phyloP scores from a whole-genome alignment of 2,888 invertebrate genomes.

The Nudaria mundana region DNA sequence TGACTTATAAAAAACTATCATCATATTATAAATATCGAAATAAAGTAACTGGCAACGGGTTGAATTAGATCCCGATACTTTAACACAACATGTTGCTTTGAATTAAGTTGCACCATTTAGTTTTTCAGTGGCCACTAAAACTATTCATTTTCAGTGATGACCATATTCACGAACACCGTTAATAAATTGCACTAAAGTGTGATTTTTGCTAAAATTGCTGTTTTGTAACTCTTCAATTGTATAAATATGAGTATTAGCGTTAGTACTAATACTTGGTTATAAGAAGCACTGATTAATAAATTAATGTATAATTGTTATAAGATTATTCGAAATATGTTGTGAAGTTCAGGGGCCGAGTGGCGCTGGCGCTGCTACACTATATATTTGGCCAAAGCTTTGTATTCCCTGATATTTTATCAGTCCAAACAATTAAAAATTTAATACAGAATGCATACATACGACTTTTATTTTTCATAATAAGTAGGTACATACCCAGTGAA shows the following conservation, averaged over 20 bases:
- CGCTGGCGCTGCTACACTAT: conserved; percentile 69
- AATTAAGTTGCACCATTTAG: too few species aligned
- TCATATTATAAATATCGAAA: too few species aligned
- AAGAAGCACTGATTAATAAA: conserved; percentile 29
- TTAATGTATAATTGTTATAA: conserved; percentile 19
- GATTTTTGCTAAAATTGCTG: too few species aligned
- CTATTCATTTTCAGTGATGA: too few species aligned
- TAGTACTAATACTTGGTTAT: conserved; percentile 26
- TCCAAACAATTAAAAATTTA: conserved; percentile 74
- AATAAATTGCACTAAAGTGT: conserved; percentile 28
- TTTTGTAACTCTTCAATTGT: too few species aligned
- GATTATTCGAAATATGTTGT: conserved; percentile 14
- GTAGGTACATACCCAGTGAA: background rate
- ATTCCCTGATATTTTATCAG: conserved; percentile 83
- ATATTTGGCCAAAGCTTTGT: conserved; percentile 84
- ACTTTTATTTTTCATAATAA: conserved; percentile 54
- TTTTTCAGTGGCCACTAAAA: too few species aligned
- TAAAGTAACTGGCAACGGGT: too few species aligned
- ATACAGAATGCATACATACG: conserved; percentile 36
- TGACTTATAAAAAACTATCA: too few species aligned
- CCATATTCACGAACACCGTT: too few species aligned
- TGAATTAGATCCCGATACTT: too few species aligned
- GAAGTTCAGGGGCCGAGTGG: conserved; percentile 47
- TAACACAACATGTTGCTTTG: too few species aligned
- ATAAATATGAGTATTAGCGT: conserved; percentile 26